A percentile compares a stretch with the other conserved stretches of the same genome.
Conservation (phyloP, 2,113 vertebrate genomes). For the Apistogramma diplotaenia region DNA sequence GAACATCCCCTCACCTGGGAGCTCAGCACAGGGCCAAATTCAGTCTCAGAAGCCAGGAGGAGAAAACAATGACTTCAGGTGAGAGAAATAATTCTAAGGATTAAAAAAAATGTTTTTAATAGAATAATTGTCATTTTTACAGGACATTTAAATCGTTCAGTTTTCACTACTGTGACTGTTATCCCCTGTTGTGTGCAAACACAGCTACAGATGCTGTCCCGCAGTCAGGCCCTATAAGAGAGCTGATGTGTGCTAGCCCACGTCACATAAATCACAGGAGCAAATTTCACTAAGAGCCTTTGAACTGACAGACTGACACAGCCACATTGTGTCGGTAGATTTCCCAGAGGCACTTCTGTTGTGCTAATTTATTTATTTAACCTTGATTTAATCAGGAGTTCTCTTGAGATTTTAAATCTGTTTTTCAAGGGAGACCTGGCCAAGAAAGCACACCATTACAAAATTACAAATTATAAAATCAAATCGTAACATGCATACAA, state of each 20-base stretch:
- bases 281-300: slow-evolving; percentile 40
- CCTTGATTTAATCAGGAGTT: background rate
- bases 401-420: background rate
- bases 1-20: slow-evolving; percentile 28
- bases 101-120: background rate
- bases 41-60: slow-evolving; percentile 39
- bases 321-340: slow-evolving; percentile 26
- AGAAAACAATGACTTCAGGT: slow-evolving; percentile 75
- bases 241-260: slow-evolving; percentile 3
- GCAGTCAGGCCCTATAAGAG: background rate
- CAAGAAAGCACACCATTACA: background rate
- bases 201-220: slow-evolving; percentile 13
- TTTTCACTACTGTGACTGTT: background rate
- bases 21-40: slow-evolving; percentile 29
- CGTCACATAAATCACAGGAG: slow-evolving; percentile 48
- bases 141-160: background rate
- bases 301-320: slow-evolving; percentile 14
- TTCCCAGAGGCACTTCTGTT: slow-evolving; percentile 29
- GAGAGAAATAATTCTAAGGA: slow-evolving; percentile 15
- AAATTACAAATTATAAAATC: background rate
- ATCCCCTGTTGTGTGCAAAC: background rate
- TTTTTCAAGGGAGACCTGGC: background rate
- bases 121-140: background rate
- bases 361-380: background rate
- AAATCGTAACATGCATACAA: background rate